Evolutionary conservation across 92 coral and sea anemone species (phyloP), one percentile per base, ranked within the genome.

Genomic region (Pocillopora meandrina): DNA sequence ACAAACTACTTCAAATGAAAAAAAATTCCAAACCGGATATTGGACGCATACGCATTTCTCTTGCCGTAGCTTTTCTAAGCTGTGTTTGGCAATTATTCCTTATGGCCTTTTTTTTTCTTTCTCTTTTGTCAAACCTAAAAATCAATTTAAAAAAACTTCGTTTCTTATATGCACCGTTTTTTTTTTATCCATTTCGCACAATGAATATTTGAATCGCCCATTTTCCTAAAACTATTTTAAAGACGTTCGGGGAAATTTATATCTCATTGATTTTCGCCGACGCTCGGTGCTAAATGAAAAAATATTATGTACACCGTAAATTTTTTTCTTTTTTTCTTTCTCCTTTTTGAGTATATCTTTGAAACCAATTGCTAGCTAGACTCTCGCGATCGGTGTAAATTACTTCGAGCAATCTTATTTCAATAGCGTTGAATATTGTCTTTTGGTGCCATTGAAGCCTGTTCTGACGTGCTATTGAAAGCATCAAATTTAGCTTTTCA

Each of bases 1-100:
- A 21, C 21, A 56, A 75, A 56, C 79, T 58, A 58, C 35, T 26
- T 36, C 35, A 55, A 75, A 75, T 26, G 57, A 31, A 26, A 55
- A 56, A 26, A 75, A 35, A 26, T 13, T 42, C 20, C 34, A 58
- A 75, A 57, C 66, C 65, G 79, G 79, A 75, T 33, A 75, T 75
- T 75, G 14, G 74, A 16, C 74, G 20, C 57, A 31, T 31, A 16
- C 74, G 20, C 26, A 31, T 31, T 34, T 52, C 13, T 31, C 11
- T 16, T 19, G 26, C 26, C n/a, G 34, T 31, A 75, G 21, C 23
- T 34, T 34, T 70, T 75, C 18, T 16, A 10, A 75, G 19, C 14
- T 58, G 74, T n/a, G 1, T 55, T 16, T 70, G 20, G 23, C 1
- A 70, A 36, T 16, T 13, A 19, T 33, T 9, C 3, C 19, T 23